A percentile compares a stretch with the other conserved stretches of the same genome.
These are phyloP conservation scores for Conopomorpha cramerella DNA, from an alignment of 1,140 invertebrate genomes.

Conservation along the genomic window DNA sequence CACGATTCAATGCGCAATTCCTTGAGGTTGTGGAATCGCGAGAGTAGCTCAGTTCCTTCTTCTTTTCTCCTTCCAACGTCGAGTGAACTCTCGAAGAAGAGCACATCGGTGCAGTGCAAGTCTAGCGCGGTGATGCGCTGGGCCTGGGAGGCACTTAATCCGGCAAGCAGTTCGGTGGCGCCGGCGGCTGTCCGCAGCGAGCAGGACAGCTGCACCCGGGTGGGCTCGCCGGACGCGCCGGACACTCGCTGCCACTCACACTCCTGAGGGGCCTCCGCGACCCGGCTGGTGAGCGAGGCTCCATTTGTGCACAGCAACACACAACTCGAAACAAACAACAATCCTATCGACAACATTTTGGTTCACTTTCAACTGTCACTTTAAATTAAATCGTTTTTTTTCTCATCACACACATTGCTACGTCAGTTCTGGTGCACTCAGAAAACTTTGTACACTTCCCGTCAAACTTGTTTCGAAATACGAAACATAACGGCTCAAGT, in stretches of 20 bases:
- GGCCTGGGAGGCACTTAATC: slow-evolving; percentile 67
- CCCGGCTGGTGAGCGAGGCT: slow-evolving; percentile 43
- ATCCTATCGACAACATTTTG: slow-evolving; percentile 48
- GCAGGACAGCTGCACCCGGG: slow-evolving; percentile 69
- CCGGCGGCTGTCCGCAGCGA: slow-evolving; percentile 72
- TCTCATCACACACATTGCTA: slow-evolving; percentile 43
- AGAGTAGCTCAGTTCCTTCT: slow-evolving; percentile 68
- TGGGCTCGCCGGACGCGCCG: slow-evolving; percentile 54
- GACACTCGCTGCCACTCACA: slow-evolving; percentile 70
- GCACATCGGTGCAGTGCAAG: slow-evolving; percentile 78
- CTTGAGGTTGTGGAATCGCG: slow-evolving; percentile 71
- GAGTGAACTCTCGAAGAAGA: slow-evolving; percentile 78
- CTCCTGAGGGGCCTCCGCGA: slow-evolving; percentile 66
- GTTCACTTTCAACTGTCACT: slow-evolving; percentile 44
- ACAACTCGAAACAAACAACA: slow-evolving; percentile 39
- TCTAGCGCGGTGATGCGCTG: slow-evolving; percentile 73
- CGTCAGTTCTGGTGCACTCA: slow-evolving; percentile 32
- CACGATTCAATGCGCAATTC: slow-evolving; percentile 77
- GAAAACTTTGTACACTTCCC: slow-evolving; percentile 53
- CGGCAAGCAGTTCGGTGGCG: slow-evolving; percentile 70
- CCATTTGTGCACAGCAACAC: slow-evolving; percentile 27
- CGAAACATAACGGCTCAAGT: slow-evolving; percentile 43
- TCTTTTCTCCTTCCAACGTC: slow-evolving; percentile 63
- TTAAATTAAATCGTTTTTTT: slow-evolving; percentile 41
- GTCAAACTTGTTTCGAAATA: slow-evolving; percentile 57